These are phyloP conservation scores for Parauchenoglanis punctatus DNA, from an alignment of 2,797 vertebrate species.

Conservation along the genomic window DNA sequence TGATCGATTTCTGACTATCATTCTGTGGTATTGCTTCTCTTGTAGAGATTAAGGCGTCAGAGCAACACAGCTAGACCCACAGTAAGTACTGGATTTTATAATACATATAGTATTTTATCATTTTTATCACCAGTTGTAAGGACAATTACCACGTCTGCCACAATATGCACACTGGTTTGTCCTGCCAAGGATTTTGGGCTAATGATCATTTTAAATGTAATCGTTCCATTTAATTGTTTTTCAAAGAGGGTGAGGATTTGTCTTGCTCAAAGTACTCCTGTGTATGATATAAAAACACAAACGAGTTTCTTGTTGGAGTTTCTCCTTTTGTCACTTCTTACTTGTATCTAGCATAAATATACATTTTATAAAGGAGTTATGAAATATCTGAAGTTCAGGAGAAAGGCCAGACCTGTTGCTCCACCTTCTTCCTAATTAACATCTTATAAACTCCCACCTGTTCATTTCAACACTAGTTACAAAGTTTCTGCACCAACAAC, in stretches of 20 bases:
- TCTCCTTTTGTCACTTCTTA: neutral
- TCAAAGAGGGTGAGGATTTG: neutral
- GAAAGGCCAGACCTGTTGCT: neutral
- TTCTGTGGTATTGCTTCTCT: slow-evolving; percentile 51
- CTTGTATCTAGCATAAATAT: neutral
- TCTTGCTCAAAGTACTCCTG: neutral
- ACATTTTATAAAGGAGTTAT: neutral
- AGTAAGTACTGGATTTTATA: slow-evolving; percentile 68
- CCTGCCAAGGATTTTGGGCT: slow-evolving; percentile 5
- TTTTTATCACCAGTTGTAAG: neutral
- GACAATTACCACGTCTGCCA: neutral
- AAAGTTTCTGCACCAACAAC: neutral
- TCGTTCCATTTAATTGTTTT: neutral
- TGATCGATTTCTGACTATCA: neutral
- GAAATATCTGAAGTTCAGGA: neutral
- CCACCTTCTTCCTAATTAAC: neutral
- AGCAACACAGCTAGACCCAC: slow-evolving; percentile 69
- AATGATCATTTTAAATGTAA: slow-evolving; percentile 1
- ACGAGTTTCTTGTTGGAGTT: neutral
- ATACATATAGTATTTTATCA: neutral
- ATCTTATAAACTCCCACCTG: neutral
- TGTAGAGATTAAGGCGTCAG: slow-evolving; percentile 77
- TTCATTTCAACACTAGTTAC: neutral
- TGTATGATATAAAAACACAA: neutral
- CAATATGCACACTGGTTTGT: neutral